Percentiles rank a stretch among this genome's conserved stretches.
phyloP scores from a whole-genome alignment of 2,888 invertebrate genomes.

The Dynastes tityus region DNA sequence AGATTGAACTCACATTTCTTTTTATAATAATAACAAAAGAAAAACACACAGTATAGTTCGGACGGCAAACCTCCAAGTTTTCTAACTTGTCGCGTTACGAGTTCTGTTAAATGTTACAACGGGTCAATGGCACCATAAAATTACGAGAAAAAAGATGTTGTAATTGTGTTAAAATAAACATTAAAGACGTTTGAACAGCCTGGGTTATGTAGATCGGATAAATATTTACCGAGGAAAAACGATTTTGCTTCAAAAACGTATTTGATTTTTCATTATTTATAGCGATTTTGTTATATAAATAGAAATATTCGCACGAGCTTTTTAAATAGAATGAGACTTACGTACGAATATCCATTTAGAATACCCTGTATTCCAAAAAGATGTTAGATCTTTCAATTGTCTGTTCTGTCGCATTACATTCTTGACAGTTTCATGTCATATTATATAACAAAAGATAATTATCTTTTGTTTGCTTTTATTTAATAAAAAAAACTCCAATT shows the following conservation, averaged over 20 bases:
- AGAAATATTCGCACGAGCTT: neutral
- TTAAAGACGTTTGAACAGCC: slow-evolving; percentile 34
- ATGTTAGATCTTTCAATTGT: too few species aligned
- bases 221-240: slow-evolving; percentile 38
- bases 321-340: neutral
- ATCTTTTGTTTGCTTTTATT: too few species aligned
- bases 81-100: slow-evolving; percentile 38
- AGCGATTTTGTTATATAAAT: slow-evolving; percentile 9
- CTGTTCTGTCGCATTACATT: too few species aligned
- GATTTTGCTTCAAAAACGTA: slow-evolving; percentile 32
- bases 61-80: slow-evolving; percentile 24
- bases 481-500: too few species aligned
- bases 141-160: slow-evolving; percentile 46
- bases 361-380: neutral
- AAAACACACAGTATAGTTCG: neutral
- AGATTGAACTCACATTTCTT: neutral
- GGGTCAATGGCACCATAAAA: slow-evolving; percentile 46
- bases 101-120: slow-evolving; percentile 45
- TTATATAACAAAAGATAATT: too few species aligned
- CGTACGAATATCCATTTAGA: too few species aligned
- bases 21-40: neutral
- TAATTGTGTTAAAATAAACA: slow-evolving; percentile 43
- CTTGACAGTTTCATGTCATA: too few species aligned
- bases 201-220: slow-evolving; percentile 41
- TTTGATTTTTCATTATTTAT: slow-evolving; percentile 37